Conservation (phyloP, 2,113 vertebrate species). For the Patagioenas fasciata region DNA sequence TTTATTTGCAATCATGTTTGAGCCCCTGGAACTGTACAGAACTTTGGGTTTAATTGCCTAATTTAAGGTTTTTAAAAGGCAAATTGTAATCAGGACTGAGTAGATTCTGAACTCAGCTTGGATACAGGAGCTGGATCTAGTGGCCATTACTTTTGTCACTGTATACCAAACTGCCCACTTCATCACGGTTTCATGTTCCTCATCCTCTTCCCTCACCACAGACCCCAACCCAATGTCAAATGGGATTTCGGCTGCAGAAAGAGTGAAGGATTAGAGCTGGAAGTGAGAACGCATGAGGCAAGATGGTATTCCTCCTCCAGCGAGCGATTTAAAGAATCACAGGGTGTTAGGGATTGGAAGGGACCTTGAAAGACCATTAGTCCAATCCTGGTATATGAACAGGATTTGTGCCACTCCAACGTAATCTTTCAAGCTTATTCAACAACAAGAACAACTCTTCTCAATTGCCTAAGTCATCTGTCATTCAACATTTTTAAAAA, state of each 20-base stretch:
- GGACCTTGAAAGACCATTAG: too few relatives aligned
- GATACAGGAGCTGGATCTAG: neutral
- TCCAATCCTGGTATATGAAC: neutral
- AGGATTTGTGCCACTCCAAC: neutral
- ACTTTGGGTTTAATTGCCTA: neutral
- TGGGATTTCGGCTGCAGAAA: neutral
- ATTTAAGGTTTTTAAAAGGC: neutral
- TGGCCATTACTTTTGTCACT: neutral
- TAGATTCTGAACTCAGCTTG: neutral
- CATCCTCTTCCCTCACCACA: neutral
- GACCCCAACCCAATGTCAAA: neutral
- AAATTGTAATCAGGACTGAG: neutral
- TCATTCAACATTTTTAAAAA: neutral
- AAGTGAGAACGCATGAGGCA: neutral
- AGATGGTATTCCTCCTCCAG: neutral
- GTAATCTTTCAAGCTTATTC: neutral
- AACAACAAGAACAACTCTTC: neutral
- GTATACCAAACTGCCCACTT: neutral
- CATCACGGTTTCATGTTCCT: neutral
- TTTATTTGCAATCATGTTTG: neutral
- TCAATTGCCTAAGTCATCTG: neutral
- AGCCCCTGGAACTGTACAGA: neutral
- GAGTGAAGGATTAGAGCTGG: neutral
- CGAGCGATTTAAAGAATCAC: neutral
- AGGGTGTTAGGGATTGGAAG: too few relatives aligned